Conservation (phyloP, 1,140 invertebrate genomes). For the Listronotus bonariensis region DNA sequence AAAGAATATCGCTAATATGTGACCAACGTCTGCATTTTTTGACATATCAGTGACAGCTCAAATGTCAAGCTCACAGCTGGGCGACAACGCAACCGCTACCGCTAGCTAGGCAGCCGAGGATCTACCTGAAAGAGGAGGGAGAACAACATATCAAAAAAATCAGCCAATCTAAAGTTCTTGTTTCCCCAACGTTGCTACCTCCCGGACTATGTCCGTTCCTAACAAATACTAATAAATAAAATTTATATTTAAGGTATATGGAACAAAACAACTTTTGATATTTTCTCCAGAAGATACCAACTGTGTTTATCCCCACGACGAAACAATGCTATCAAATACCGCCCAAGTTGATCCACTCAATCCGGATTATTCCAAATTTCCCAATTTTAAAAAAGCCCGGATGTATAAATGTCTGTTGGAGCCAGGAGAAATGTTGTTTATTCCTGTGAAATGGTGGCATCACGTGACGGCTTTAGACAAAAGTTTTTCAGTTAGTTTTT, state of each 20-base stretch:
- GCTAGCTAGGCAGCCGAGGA: too few relatives aligned
- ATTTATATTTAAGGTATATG: slow-evolving; percentile 69
- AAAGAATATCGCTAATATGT: too few relatives aligned
- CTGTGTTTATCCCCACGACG: slow-evolving; percentile 81
- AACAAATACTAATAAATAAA: too few relatives aligned
- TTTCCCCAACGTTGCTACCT: too few relatives aligned
- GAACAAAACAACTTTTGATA: slow-evolving; percentile 83
- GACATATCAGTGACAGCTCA: too few relatives aligned
- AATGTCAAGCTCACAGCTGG: too few relatives aligned
- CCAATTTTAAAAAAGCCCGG: slow-evolving; percentile 69
- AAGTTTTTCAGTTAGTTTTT: slow-evolving; percentile 91
- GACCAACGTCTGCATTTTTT: too few relatives aligned
- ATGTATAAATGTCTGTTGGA: slow-evolving; percentile 74
- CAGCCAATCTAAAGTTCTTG: too few relatives aligned
- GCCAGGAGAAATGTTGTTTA: slow-evolving; percentile 88
- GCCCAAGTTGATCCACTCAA: slow-evolving; percentile 82
- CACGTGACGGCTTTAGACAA: slow-evolving; percentile 81
- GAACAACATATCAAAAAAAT: too few relatives aligned
- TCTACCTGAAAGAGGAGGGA: too few relatives aligned
- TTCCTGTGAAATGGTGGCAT: slow-evolving; percentile 95
- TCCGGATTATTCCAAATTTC: slow-evolving; percentile 74
- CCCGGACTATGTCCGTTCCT: too few relatives aligned
- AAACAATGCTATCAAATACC: slow-evolving; percentile 79
- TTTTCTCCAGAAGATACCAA: slow-evolving; percentile 73
- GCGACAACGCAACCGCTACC: too few relatives aligned